Evolutionary conservation across 2,888 invertebrate species (phyloP).

Genomic region (Eremobia ochroleuca): DNA sequence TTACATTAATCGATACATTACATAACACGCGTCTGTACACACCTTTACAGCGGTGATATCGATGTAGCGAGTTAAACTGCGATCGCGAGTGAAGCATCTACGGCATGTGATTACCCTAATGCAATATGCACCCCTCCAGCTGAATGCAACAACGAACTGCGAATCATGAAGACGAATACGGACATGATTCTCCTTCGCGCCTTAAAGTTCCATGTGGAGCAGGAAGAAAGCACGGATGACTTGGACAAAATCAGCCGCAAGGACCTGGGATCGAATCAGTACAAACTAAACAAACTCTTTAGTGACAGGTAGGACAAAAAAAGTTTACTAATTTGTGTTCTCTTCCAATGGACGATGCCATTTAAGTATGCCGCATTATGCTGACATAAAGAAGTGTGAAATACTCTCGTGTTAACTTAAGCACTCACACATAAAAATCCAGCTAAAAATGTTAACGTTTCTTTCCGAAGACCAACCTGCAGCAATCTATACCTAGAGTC

Average conservation of each 20-base stretch:
- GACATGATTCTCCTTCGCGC: conserved; percentile 73
- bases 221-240: conserved; percentile 63
- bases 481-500: no score
- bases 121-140: conserved; percentile 65
- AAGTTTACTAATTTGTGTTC: background rate
- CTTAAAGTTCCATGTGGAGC: conserved; percentile 72
- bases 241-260: conserved; percentile 69
- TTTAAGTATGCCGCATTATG: background rate
- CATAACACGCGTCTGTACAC: no score
- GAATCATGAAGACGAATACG: conserved; percentile 70
- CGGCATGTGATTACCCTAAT: background rate
- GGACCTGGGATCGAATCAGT: conserved; percentile 69
- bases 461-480: background rate
- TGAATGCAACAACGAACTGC: conserved; percentile 77
- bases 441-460: background rate
- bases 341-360: background rate
- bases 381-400: background rate
- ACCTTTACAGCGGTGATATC: background rate
- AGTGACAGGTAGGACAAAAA: conserved; percentile 74
- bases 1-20: no score
- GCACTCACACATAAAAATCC: no score
- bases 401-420: background rate
- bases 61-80: background rate
- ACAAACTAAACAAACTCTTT: conserved; percentile 80
- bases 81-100: background rate